Evolutionary conservation across 2,113 vertebrate species (phyloP).

Genomic region (Lycaon pictus): DNA sequence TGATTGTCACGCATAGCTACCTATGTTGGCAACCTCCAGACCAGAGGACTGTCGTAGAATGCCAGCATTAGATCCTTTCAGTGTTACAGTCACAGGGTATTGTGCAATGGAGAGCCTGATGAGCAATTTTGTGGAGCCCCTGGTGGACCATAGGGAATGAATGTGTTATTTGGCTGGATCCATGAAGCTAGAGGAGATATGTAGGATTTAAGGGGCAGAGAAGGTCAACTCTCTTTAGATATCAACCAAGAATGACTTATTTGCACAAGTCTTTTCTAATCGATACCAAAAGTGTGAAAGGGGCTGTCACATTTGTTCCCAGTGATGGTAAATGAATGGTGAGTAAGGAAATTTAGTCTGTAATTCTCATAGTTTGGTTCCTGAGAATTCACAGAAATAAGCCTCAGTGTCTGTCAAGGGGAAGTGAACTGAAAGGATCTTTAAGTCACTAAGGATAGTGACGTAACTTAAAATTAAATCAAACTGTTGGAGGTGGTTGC

Average conservation of each 20-base stretch:
- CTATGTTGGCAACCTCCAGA: neutral
- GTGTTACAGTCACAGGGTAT: neutral
- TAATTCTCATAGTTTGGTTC: conserved; percentile 16
- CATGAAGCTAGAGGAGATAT: neutral
- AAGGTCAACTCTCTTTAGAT: neutral
- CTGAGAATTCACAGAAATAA: conserved; percentile 38
- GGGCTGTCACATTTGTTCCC: neutral
- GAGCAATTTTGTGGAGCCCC: neutral
- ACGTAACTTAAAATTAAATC: conserved; percentile 47
- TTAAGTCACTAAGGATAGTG: neutral
- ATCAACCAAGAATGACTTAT: neutral
- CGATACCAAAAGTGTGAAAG: neutral
- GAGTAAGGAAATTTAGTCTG: neutral
- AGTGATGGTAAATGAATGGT: neutral
- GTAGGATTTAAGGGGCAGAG: neutral
- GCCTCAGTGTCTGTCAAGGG: neutral
- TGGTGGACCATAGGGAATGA: neutral
- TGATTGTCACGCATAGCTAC: neutral
- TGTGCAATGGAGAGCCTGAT: neutral
- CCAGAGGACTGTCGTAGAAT: neutral
- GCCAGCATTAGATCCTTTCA: neutral
- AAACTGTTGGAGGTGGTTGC: neutral
- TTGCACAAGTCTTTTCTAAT: neutral
- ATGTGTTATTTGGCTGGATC: neutral
- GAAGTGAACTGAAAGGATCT: neutral